A percentile compares a stretch with the other conserved stretches of the same genome.
Evolutionary conservation across 2,797 vertebrate species (phyloP).

Genomic region (Kryptolebias ocellatus): DNA sequence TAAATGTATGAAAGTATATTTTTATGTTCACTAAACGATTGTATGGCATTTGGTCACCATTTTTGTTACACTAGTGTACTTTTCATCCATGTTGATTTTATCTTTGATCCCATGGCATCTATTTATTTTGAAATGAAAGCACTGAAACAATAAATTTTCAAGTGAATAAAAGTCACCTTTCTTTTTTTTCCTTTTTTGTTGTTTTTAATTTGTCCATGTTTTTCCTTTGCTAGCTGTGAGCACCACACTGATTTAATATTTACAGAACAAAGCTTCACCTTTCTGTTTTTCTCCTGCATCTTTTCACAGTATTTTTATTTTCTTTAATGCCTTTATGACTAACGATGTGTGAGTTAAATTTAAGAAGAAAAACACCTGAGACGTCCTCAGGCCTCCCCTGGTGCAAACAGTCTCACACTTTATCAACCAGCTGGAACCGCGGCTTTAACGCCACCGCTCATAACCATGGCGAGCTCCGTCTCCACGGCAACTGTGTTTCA

Average conservation of each 20-base stretch:
- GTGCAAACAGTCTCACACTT: conserved; percentile 23
- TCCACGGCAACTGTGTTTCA: conserved; percentile 60
- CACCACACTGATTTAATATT: not conserved
- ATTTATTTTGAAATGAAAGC: conserved; percentile 92
- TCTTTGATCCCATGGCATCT: conserved; percentile 87
- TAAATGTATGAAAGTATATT: conserved; percentile 83
- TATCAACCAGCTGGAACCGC: conserved; percentile 65
- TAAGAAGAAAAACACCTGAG: not conserved
- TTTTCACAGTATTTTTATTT: not conserved
- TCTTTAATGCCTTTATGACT: not conserved
- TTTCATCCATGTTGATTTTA: conserved; percentile 84
- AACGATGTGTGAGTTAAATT: too few relatives aligned
- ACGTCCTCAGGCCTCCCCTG: conserved; percentile 22
- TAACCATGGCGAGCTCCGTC: conserved; percentile 56
- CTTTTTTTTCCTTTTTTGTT: conserved; percentile 64
- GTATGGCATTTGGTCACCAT: conserved; percentile 82
- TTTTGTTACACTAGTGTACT: conserved; percentile 84
- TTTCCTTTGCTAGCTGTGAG: conserved; percentile 11
- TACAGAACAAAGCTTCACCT: not conserved
- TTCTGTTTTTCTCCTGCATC: conserved; percentile 7
- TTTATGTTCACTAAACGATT: conserved; percentile 86
- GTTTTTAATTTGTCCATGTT: conserved; percentile 66
- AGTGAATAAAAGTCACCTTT: conserved; percentile 85
- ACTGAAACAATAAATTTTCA: conserved; percentile 90
- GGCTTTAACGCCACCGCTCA: conserved; percentile 11